These are phyloP conservation scores for Vesta saturnalis DNA, from an alignment of 2,888 invertebrate genomes.

Conservation along the genomic window DNA sequence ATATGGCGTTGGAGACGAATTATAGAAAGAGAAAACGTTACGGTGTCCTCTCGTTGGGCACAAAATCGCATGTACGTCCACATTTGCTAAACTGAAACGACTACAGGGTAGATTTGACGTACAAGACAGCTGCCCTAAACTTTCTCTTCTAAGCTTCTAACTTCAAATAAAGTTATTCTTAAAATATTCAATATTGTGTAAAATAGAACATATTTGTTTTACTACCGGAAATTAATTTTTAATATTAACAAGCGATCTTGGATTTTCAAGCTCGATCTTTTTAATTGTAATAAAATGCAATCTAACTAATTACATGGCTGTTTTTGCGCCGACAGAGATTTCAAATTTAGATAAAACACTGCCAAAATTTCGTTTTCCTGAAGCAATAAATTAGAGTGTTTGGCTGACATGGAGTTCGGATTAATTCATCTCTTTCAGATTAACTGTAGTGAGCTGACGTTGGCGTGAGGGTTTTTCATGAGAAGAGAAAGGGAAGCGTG, in stretches of 20 bases:
- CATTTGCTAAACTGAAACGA: constrained; percentile 31
- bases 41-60: constrained; percentile 31
- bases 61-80: constrained; percentile 45
- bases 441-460: constrained; percentile 61
- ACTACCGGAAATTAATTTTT: not conserved
- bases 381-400: constrained; percentile 60
- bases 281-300: constrained; percentile 62
- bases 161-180: constrained; percentile 41
- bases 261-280: constrained; percentile 51
- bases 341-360: constrained; percentile 64
- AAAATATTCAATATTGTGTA: constrained; percentile 19
- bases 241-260: not conserved
- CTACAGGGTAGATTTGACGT: constrained; percentile 55
- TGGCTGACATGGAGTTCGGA: constrained; percentile 62
- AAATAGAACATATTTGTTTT: not conserved
- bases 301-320: constrained; percentile 61
- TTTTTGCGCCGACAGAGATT: constrained; percentile 55
- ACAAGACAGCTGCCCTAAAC: constrained; percentile 60
- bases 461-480: constrained; percentile 52
- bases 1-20: constrained; percentile 64
- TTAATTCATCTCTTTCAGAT: constrained; percentile 64
- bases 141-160: constrained; percentile 44
- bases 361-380: constrained; percentile 63
- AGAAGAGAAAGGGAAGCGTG: constrained; percentile 40
- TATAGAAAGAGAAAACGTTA: constrained; percentile 48